A percentile compares a stretch with the other conserved stretches of the same genome.
These are phyloP conservation scores for Elmis aenea DNA, from an alignment of 2,888 invertebrate genomes.

Conservation along the genomic window DNA sequence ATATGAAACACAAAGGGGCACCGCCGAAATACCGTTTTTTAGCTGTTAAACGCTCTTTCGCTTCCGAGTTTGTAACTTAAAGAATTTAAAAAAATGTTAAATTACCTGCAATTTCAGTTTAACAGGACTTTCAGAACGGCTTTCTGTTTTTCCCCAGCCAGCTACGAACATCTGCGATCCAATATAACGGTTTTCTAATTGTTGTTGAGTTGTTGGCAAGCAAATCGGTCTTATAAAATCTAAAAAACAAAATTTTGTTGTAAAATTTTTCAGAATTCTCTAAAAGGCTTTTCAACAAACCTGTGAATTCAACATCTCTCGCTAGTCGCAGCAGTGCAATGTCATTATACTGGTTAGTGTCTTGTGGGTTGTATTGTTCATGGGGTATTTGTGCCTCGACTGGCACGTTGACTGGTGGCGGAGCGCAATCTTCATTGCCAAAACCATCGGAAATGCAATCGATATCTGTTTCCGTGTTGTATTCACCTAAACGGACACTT, in stretches of 20 bases:
- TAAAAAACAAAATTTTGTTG: too few relatives aligned
- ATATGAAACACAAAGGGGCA: too few relatives aligned
- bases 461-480: conserved; percentile 54
- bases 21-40: too few relatives aligned
- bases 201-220: conserved; percentile 45
- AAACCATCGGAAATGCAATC: conserved; percentile 55
- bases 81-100: too few relatives aligned
- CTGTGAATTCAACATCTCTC: not conserved
- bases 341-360: conserved; percentile 61
- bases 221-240: conserved; percentile 59
- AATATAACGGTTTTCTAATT: conserved; percentile 41
- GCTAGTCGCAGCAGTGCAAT: conserved; percentile 64
- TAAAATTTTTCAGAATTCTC: conserved; percentile 1
- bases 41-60: too few relatives aligned
- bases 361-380: conserved; percentile 56
- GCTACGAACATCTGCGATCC: conserved; percentile 52
- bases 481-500: conserved; percentile 62
- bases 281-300: too few relatives aligned
- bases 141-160: conserved; percentile 64
- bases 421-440: conserved; percentile 50
- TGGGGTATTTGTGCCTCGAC: conserved; percentile 63
- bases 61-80: too few relatives aligned
- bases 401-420: conserved; percentile 54
- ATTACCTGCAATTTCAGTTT: conserved; percentile 49
- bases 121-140: conserved; percentile 45